phyloP scores from a whole-genome alignment of 2,113 vertebrate genomes.

The Elephas maximus region DNA sequence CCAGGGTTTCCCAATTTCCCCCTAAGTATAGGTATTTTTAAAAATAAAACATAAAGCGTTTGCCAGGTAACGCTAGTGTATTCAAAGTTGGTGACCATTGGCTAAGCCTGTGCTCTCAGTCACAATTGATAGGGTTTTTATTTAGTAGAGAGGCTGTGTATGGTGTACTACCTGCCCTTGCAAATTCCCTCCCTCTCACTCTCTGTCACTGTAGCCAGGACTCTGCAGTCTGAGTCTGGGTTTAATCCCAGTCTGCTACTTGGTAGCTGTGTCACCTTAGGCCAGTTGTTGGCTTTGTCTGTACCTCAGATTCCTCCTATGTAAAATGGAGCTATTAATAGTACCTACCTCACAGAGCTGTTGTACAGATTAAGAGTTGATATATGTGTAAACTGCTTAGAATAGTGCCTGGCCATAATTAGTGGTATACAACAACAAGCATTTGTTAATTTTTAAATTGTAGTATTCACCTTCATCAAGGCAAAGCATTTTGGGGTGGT shows the following conservation, averaged over 20 bases:
- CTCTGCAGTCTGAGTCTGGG: not conserved
- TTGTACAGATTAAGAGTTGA: slow-evolving; percentile 14
- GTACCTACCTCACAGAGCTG: not conserved
- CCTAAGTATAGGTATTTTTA: not conserved
- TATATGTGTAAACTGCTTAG: slow-evolving; percentile 11
- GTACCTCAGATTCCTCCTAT: slow-evolving; percentile 42
- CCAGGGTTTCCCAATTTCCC: too few relatives aligned
- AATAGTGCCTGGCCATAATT: slow-evolving; percentile 39
- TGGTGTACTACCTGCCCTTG: not conserved
- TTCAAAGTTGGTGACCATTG: not conserved
- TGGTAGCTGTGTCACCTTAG: slow-evolving; percentile 28
- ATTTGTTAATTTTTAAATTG: slow-evolving; percentile 58
- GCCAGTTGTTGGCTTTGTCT: slow-evolving; percentile 49
- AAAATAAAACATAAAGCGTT: slow-evolving; percentile 48
- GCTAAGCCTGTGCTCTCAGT: not conserved
- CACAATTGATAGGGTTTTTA: not conserved
- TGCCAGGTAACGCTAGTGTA: not conserved
- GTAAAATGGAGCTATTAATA: slow-evolving; percentile 55
- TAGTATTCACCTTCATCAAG: not conserved
- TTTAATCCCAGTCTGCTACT: not conserved
- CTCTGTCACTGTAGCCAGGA: not conserved
- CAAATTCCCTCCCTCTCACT: not conserved
- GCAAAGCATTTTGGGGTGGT: slow-evolving; percentile 56
- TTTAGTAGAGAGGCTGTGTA: not conserved
- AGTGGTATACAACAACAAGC: not conserved